Evolutionary conservation across 1,140 invertebrate genomes (phyloP), one percentile per base, ranked within the genome.

Genomic region (Aphelinus certus): DNA sequence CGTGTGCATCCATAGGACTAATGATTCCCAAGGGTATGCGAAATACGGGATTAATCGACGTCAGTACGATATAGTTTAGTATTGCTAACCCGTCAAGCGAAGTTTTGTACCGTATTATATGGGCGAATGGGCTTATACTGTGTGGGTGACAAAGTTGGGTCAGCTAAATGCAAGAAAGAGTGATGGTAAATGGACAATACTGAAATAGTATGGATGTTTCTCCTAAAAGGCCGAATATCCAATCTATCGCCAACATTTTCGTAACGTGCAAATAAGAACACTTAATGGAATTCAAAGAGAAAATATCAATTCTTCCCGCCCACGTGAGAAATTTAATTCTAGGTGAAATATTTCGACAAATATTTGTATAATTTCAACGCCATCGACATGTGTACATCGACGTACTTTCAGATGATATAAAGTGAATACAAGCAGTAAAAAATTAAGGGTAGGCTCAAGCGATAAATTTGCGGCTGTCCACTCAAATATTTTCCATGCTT

Each of bases 11-110:
- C 51, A 53, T 53, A 9, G 51, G 51, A 6, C 81, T 85, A 86
- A 86, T 85, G 80, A 86, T 85, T 84, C 85, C 82, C 83, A 80
- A 68, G 81, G 83, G 85, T 79, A 78, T 77, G 75, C 78, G 81
- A 85, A 82, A 85, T 81, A 82, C 76, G 63, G 79, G 79, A 86
- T 84, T 83, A 84, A 84, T 83, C 80, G 82, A 80, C 82, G 80
- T 83, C 26, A 26, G 26, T 9, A 42, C n/a, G n/a, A 71, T 56
- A 80, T 76, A 81, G 79, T 80, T 82, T 80, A 73, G 79, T 79
- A 61, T 73, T 76, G 75, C 64, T 74, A 69, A 73, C 78, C 73
- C 69, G 77, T 77, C 71, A 75, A 76, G 61, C 71, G 55, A 69
- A 51, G 71, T 69, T 70, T 56, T 43, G 58, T 3, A 48, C n/a